Evolutionary conservation across 2,113 vertebrate species (phyloP), one percentile per base, ranked within the genome.

Genomic region (Pygoscelis adeliae): DNA sequence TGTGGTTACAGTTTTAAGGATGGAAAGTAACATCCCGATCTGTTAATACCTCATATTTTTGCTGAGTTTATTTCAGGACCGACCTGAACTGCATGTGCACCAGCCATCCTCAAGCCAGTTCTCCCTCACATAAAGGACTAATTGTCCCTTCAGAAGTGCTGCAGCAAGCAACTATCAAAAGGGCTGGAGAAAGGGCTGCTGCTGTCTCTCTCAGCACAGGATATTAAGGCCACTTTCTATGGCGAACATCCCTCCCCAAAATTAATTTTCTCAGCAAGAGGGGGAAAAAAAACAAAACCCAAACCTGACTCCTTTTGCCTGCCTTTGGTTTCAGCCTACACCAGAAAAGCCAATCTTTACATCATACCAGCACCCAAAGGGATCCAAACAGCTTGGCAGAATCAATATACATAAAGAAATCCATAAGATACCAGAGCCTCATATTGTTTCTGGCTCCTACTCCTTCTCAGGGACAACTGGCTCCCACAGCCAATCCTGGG

Each of bases 271-370:
- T 65, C 49, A 69, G 15, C 25, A 26, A 49, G 36, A 52, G 10
- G 13, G 13, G 17, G 4, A 0, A 15, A 9, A 52, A 36, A 34
- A 10, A 30, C 6, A 1, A 42, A 15, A 42, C 5, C n/a, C 55
- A 49, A 85, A 29, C 8, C n/a, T 10, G 15, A 38, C 5, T 63
- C 36, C 34, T 63, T 82, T 42, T 32, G 13, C 34, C 70, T 79
- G 46, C 34, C 30, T 55, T 62, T 3, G 1, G 10, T 55, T 69
- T 74, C 40, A 62, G 25, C 27, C 49, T 8, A 30, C 22, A 22
- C 29, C 53, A 38, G 53, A 40, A 76, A 53, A 78, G 17, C 29
- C 2, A 17, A 34, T 32, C 30, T 32, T 69, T 15, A 20, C 18
- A 11, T 32, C 26, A 14, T 0, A 2, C 19, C 69, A 73, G 46